Percentiles rank a stretch among this genome's conserved stretches.
phyloP scores from a whole-genome alignment of 2,888 invertebrate genomes.

The Tachina fera region DNA sequence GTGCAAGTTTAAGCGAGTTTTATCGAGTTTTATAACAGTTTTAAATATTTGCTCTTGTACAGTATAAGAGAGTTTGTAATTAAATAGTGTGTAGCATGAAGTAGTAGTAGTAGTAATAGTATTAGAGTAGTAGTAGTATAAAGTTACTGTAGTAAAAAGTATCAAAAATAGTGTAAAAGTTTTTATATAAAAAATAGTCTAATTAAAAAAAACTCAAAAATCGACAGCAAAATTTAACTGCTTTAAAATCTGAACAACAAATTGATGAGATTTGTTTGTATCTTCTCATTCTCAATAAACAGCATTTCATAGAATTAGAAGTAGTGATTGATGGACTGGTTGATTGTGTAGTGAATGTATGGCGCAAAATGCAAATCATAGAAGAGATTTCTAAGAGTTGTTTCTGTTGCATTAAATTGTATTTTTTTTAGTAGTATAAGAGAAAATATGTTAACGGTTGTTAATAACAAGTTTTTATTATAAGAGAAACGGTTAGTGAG shows the following conservation, averaged over 20 bases:
- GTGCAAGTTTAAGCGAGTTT: slow-evolving; percentile 73
- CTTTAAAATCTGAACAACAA: slow-evolving; percentile 41
- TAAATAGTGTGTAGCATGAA: slow-evolving; percentile 28
- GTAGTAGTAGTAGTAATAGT: slow-evolving; percentile 20
- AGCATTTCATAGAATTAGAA: not conserved
- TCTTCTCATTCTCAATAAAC: not conserved
- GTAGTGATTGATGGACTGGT: not conserved
- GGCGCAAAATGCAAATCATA: not conserved
- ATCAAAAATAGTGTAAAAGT: slow-evolving; percentile 59
- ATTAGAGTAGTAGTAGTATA: slow-evolving; percentile 32
- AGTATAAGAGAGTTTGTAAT: slow-evolving; percentile 21
- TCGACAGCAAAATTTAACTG: slow-evolving; percentile 41
- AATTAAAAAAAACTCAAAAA: slow-evolving; percentile 23
- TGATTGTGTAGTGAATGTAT: not conserved
- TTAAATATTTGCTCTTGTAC: slow-evolving; percentile 48
- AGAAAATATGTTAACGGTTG: not conserved
- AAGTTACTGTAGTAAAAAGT: slow-evolving; percentile 64
- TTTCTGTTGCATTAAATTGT: not conserved
- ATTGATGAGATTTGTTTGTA: not conserved
- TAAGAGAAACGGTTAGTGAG: slow-evolving; percentile 9
- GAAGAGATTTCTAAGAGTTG: not conserved
- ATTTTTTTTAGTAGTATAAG: slow-evolving; percentile 2
- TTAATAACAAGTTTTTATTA: not conserved
- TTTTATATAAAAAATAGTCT: slow-evolving; percentile 58
- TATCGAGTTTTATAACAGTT: slow-evolving; percentile 61